Conservation (phyloP, 92 coral and sea anemone species). For the Palythoa heliodiscus region DNA sequence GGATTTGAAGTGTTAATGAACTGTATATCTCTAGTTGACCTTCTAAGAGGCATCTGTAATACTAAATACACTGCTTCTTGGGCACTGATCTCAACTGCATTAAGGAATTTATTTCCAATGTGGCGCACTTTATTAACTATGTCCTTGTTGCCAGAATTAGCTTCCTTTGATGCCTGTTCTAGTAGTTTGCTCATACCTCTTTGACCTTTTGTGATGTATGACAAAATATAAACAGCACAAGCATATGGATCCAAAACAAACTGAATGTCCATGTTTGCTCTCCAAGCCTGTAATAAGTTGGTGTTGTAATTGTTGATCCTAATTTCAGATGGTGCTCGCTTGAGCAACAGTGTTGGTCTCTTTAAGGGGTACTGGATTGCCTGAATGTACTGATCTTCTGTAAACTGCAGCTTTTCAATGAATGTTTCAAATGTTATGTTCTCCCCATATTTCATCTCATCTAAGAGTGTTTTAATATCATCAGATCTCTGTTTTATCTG, state of each 20-base stretch:
- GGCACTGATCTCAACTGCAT: constrained; percentile 58
- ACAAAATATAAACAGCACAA: too few species aligned
- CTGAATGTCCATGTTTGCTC: too few species aligned
- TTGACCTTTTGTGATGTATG: too few species aligned
- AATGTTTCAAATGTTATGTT: constrained; percentile 55
- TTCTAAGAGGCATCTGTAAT: constrained; percentile 60
- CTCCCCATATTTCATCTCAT: constrained; percentile 51
- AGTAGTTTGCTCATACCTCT: constrained; percentile 52
- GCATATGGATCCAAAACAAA: too few species aligned
- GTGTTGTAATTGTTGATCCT: constrained; percentile 55
- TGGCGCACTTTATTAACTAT: constrained; percentile 20
- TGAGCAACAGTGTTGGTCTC: constrained; percentile 53
- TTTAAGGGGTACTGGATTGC: constrained; percentile 49
- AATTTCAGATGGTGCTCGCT: too few species aligned
- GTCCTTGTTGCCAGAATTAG: constrained; percentile 40
- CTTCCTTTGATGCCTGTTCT: constrained; percentile 40
- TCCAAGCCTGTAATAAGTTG: constrained; percentile 50
- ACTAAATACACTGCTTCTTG: constrained; percentile 59
- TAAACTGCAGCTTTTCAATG: constrained; percentile 49
- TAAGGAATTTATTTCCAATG: too few species aligned
- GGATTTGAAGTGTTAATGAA: constrained; percentile 45
- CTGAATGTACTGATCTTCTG: constrained; percentile 6
- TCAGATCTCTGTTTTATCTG: constrained; percentile 37
- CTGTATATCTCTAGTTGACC: constrained; percentile 56
- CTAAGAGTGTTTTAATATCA: constrained; percentile 39